These are phyloP conservation scores for Gymnodraco acuticeps DNA, from an alignment of 2,797 vertebrate genomes.

Conservation along the genomic window DNA sequence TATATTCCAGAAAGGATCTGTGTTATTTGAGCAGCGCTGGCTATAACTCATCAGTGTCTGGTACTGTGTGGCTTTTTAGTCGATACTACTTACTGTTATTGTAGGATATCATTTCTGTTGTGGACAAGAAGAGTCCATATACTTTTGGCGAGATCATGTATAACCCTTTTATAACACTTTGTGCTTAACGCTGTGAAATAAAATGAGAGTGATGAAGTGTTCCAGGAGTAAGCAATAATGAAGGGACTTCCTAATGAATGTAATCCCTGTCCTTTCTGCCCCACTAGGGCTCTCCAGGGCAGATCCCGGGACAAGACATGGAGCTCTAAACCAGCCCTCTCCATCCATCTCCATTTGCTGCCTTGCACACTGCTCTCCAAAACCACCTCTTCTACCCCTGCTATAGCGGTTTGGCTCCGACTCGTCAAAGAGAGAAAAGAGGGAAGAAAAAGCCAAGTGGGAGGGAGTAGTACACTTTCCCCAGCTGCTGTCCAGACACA, in stretches of 20 bases:
- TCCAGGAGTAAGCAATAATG: not conserved
- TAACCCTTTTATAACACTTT: not conserved
- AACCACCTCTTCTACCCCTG: constrained; percentile 69
- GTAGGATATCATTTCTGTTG: not conserved
- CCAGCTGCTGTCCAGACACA: constrained; percentile 97
- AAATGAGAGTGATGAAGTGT: not conserved
- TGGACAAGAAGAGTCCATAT: not conserved
- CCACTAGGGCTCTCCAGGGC: constrained; percentile 70
- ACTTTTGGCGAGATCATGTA: not conserved
- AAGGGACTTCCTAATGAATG: constrained; percentile 1
- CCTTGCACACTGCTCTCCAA: constrained; percentile 66
- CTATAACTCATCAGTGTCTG: too few relatives aligned
- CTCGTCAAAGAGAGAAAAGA: constrained; percentile 73
- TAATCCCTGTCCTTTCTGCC: constrained; percentile 23
- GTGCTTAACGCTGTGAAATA: not conserved
- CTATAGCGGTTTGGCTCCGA: constrained; percentile 89
- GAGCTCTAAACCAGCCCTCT: constrained; percentile 87
- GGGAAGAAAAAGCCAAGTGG: constrained; percentile 52
- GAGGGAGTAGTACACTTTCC: constrained; percentile 76
- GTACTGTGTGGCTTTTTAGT: too few relatives aligned
- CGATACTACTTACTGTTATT: not conserved
- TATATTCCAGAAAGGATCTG: not conserved
- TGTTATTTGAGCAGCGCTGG: too few relatives aligned
- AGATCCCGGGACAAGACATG: constrained; percentile 76
- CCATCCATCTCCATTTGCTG: constrained; percentile 77